Conservation (phyloP, 2,113 vertebrate species). For the Pygoscelis adeliae region DNA sequence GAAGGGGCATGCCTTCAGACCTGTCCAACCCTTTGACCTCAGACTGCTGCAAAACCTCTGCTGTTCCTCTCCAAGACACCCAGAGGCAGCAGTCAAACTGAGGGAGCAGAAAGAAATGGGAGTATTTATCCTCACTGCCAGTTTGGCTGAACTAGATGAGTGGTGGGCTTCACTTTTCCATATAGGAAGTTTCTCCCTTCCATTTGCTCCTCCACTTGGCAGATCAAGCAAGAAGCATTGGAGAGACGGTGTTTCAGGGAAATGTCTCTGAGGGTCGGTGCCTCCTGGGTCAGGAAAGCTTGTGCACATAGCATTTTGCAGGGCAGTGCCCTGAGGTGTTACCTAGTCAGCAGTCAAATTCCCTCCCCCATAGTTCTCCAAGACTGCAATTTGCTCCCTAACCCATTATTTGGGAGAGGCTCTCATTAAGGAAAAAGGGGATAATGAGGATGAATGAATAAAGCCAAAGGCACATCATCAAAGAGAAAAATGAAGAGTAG, state of each 20-base stretch:
- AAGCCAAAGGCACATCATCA: neutral
- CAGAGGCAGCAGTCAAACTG: neutral
- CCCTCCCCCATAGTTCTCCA: accelerated
- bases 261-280: accelerated
- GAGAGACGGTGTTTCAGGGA: neutral
- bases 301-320: neutral
- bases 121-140: neutral
- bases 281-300: neutral
- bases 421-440: neutral
- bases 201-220: neutral
- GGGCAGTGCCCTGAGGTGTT: neutral
- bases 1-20: neutral
- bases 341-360: neutral
- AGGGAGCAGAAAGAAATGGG: accelerated
- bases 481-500: neutral
- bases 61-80: no score
- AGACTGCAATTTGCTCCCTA: neutral
- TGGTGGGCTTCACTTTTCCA: neutral
- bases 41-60: neutral
- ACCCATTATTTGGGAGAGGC: neutral
- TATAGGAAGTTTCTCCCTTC: neutral
- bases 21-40: accelerated
- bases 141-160: neutral
- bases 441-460: neutral
- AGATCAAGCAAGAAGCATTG: neutral